phyloP scores from a whole-genome alignment of 2,797 vertebrate species.

The Microchirus variegatus region DNA sequence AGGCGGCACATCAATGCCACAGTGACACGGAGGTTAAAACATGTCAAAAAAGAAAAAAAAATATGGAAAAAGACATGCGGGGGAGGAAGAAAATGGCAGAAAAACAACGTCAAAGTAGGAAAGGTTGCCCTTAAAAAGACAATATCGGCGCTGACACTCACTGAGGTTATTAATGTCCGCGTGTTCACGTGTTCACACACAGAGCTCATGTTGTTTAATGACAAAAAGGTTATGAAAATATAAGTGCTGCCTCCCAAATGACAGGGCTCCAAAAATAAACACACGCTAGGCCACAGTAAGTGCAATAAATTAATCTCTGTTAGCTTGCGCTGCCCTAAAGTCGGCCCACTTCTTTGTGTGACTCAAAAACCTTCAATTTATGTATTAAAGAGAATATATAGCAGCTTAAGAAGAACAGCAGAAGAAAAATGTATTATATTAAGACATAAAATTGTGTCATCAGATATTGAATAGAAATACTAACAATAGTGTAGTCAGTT shows the following conservation, averaged over 20 bases:
- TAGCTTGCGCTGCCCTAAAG: constrained; percentile 24
- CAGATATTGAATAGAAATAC: neutral
- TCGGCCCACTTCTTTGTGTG: constrained; percentile 29
- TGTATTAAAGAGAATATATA: constrained; percentile 8
- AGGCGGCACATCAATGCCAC: constrained; percentile 49
- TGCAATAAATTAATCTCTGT: constrained; percentile 64
- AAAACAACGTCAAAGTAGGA: neutral
- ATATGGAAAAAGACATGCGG: neutral
- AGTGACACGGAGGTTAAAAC: constrained; percentile 38
- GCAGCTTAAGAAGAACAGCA: constrained; percentile 7
- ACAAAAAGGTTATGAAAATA: constrained; percentile 35
- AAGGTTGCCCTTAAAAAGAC: neutral
- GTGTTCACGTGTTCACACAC: constrained; percentile 1
- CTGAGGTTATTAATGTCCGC: constrained; percentile 6
- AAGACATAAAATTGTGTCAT: neutral
- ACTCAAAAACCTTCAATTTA: constrained; percentile 20
- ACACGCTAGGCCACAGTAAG: constrained; percentile 25
- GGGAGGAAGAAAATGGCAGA: neutral
- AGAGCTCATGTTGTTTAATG: constrained; percentile 15
- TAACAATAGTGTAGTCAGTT: too few relatives aligned
- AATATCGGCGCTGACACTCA: neutral
- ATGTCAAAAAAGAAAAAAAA: neutral
- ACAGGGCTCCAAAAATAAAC: constrained; percentile 41
- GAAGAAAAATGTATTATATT: neutral
- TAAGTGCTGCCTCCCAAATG: constrained; percentile 16